Evolutionary conservation across 1,140 invertebrate species (phyloP).

Genomic region (Brachionus asplanchnoidis): DNA sequence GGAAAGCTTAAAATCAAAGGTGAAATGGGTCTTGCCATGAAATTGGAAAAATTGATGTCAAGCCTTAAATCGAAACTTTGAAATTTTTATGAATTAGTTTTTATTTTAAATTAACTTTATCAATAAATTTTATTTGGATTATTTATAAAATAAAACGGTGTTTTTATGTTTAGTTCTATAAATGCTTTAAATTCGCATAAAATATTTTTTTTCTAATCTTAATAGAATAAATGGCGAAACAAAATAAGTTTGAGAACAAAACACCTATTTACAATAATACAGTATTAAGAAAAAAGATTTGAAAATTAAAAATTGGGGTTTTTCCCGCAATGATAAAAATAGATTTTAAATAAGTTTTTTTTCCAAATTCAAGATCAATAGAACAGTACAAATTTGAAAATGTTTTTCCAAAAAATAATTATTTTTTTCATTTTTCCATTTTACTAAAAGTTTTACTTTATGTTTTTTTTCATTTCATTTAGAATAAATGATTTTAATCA

Average conservation of each 20-base stretch:
- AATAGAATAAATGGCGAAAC: too few relatives aligned
- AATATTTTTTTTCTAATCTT: background rate
- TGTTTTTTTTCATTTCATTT: too few relatives aligned
- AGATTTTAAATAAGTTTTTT: background rate
- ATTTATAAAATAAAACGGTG: background rate
- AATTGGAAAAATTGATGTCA: constrained; percentile 74
- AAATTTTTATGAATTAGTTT: background rate
- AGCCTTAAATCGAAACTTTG: constrained; percentile 29
- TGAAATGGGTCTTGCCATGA: constrained; percentile 88
- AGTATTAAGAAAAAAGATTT: too few relatives aligned
- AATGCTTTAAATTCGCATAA: background rate
- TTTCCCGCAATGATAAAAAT: background rate
- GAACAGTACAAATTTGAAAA: too few relatives aligned
- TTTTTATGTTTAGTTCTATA: background rate
- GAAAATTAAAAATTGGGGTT: background rate
- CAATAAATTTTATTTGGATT: background rate
- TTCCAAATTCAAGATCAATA: too few relatives aligned
- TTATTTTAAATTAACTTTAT: background rate
- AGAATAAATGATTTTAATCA: too few relatives aligned
- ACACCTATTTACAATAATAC: background rate
- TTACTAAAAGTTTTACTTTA: too few relatives aligned
- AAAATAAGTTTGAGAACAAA: background rate
- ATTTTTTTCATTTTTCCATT: too few relatives aligned
- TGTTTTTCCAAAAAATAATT: too few relatives aligned
- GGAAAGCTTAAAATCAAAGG: constrained; percentile 92